A percentile compares a stretch with the other conserved stretches of the same genome.
Conservation (phyloP, 2,888 invertebrate genomes). For the Himalopsyche kuldschensis region DNA sequence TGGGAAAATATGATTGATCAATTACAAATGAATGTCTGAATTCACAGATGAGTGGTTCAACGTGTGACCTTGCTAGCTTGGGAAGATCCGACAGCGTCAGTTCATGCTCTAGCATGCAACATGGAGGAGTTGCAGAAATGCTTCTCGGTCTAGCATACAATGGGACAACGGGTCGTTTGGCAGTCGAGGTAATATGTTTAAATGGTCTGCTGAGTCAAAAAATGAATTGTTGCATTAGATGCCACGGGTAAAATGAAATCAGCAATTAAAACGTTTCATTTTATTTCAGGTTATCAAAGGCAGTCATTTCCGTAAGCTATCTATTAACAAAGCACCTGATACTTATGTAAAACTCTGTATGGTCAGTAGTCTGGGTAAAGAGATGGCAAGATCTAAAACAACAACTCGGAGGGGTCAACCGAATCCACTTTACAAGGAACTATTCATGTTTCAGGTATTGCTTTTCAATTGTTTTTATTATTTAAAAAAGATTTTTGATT, state of each 20-base stretch:
- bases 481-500: no score
- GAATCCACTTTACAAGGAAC: slow-evolving; percentile 94
- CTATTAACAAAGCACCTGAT: slow-evolving; percentile 82
- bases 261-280: not conserved
- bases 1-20: no score
- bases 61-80: slow-evolving; percentile 73
- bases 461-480: no score
- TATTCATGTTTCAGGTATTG: slow-evolving; percentile 89
- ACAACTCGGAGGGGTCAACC: slow-evolving; percentile 90
- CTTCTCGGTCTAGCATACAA: slow-evolving; percentile 89
- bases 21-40: not conserved
- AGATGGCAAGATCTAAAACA: slow-evolving; percentile 91
- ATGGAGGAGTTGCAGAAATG: slow-evolving; percentile 89
- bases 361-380: slow-evolving; percentile 90
- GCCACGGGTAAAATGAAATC: not conserved
- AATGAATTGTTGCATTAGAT: not conserved
- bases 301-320: slow-evolving; percentile 72
- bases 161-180: slow-evolving; percentile 90
- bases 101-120: slow-evolving; percentile 87
- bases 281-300: slow-evolving; percentile 61
- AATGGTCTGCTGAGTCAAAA: not conserved
- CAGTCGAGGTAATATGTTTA: slow-evolving; percentile 70
- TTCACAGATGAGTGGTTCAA: slow-evolving; percentile 55
- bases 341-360: slow-evolving; percentile 92
- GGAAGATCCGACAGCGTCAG: slow-evolving; percentile 92